Conservation (phyloP, 2,113 vertebrate genomes). For the Pterocles gutturalis region DNA sequence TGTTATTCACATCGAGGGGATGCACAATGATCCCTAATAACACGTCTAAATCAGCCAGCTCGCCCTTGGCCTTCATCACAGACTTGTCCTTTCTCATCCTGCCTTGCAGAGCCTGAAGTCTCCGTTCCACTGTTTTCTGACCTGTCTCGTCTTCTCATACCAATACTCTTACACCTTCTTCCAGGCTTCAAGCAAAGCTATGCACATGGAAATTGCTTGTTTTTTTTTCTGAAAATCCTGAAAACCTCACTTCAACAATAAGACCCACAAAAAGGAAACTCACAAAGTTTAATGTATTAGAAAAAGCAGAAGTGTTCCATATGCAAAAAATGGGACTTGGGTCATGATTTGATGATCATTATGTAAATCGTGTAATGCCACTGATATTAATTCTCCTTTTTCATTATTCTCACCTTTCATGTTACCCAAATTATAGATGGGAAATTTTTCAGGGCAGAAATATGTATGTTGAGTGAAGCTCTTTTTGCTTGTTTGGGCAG, state of each 20-base stretch:
- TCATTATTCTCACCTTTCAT: neutral
- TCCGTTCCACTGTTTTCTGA: neutral
- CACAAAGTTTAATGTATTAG: neutral
- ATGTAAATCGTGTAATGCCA: neutral
- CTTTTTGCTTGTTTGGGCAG: neutral
- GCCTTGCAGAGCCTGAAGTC: neutral
- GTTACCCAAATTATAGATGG: neutral
- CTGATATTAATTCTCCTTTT: neutral
- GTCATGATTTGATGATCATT: neutral
- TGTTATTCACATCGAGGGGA: neutral
- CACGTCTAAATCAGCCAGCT: neutral
- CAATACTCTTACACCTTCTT: neutral
- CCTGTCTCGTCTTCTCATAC: neutral
- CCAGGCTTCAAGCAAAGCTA: neutral
- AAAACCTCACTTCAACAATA: neutral
- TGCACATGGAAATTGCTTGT: accelerated
- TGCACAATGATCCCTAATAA: neutral
- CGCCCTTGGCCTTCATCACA: neutral
- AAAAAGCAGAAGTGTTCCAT: neutral
- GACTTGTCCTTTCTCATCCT: neutral
- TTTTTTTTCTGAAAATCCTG: neutral
- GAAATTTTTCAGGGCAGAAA: neutral
- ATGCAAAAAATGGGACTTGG: neutral
- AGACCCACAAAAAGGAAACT: neutral
- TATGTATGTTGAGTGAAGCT: neutral